These are phyloP conservation scores for Sebastes cheni DNA, from an alignment of 2,797 vertebrate genomes.

Conservation along the genomic window DNA sequence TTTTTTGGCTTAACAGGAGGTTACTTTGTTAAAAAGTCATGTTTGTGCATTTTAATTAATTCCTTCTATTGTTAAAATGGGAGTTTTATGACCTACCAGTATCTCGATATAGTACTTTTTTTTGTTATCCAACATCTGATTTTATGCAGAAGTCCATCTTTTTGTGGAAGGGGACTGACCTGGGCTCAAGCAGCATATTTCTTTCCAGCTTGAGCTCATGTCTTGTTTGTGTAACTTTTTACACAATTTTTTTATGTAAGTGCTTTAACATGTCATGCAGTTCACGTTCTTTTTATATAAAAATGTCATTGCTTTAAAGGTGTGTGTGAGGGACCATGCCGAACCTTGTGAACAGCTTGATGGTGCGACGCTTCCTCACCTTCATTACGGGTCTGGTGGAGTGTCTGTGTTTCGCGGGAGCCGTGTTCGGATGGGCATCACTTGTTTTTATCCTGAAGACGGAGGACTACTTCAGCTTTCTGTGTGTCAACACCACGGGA, in stretches of 20 bases:
- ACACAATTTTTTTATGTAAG: too few species aligned
- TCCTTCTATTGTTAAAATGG: not conserved
- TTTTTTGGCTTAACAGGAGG: not conserved
- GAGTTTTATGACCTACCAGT: not conserved
- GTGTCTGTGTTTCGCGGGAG: constrained; percentile 89
- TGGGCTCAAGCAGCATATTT: not conserved
- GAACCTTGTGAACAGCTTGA: constrained; percentile 22
- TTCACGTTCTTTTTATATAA: not conserved
- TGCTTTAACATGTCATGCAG: not conserved
- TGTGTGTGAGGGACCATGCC: constrained; percentile 61
- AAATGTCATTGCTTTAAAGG: not conserved
- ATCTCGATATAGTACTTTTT: not conserved
- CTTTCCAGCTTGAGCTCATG: not conserved
- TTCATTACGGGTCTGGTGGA: constrained; percentile 88
- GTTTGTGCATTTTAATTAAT: not conserved
- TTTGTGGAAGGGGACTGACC: too few species aligned
- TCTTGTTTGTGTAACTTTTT: not conserved
- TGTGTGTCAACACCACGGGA: constrained; percentile 78
- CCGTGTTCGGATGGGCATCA: constrained; percentile 91
- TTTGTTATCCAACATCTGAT: not conserved
- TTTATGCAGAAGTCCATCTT: not conserved
- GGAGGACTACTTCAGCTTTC: constrained; percentile 83
- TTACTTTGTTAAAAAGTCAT: not conserved
- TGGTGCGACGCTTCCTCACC: constrained; percentile 78
- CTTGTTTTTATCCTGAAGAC: constrained; percentile 90